Evolutionary conservation across 2,797 vertebrate species (phyloP).

Genomic region (Tokudaia tokunoshimensis): DNA sequence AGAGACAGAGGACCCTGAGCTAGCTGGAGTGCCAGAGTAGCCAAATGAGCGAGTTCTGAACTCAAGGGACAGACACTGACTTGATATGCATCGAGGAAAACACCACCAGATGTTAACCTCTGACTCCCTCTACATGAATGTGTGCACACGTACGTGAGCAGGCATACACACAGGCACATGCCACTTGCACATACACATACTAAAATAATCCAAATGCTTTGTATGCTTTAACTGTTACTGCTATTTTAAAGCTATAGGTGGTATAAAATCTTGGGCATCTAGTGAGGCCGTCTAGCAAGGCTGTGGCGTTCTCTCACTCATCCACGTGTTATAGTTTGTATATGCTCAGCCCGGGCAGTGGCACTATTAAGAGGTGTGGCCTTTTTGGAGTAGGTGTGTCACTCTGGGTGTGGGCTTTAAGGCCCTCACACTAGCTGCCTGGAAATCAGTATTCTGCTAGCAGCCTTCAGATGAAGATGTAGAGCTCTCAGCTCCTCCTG

Average conservation of each 20-base stretch:
- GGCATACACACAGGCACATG: neutral
- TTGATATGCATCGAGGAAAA: neutral
- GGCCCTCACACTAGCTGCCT: too few relatives aligned
- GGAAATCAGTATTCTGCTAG: too few relatives aligned
- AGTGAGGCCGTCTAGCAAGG: too few relatives aligned
- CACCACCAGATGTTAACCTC: neutral
- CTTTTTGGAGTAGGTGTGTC: too few relatives aligned
- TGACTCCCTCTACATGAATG: neutral
- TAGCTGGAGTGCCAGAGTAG: too few relatives aligned
- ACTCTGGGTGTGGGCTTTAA: too few relatives aligned
- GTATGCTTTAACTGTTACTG: neutral
- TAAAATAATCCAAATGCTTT: neutral
- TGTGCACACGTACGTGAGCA: neutral
- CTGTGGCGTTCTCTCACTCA: neutral
- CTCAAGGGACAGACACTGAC: neutral
- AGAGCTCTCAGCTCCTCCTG: too few relatives aligned
- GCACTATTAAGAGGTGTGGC: too few relatives aligned
- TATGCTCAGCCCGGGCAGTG: too few relatives aligned
- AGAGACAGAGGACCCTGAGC: neutral
- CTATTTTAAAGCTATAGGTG: constrained; percentile 11
- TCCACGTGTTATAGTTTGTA: too few relatives aligned
- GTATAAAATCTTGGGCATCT: neutral
- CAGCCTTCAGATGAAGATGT: too few relatives aligned
- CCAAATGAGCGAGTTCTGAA: too few relatives aligned
- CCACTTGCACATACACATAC: neutral